Percentiles rank a stretch among this genome's conserved stretches.
phyloP scores from a whole-genome alignment of 1,140 invertebrate genomes.

The Frieseomelitta varia region DNA sequence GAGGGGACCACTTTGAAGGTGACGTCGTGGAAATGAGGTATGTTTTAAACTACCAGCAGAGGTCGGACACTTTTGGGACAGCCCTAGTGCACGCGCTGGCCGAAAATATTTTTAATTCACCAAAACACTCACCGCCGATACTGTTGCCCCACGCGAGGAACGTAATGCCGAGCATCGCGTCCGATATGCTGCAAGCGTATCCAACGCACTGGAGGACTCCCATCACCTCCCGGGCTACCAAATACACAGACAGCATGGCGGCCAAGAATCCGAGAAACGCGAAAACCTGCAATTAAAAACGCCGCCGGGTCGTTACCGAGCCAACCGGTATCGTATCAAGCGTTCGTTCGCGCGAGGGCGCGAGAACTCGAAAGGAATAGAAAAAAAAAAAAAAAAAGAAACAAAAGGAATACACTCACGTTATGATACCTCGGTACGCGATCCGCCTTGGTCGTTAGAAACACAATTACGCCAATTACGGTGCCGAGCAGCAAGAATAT shows the following conservation, averaged over 20 bases:
- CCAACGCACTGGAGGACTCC: constrained; percentile 85
- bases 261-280: constrained; percentile 86
- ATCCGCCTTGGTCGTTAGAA: constrained; percentile 67
- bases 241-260: constrained; percentile 87
- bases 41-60: too few relatives aligned
- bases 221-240: constrained; percentile 87
- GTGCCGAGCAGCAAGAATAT: constrained; percentile 61
- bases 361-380: background rate
- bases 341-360: too few relatives aligned
- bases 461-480: constrained; percentile 65
- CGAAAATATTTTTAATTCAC: too few relatives aligned
- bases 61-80: too few relatives aligned
- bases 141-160: constrained; percentile 89
- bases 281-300: constrained; percentile 81
- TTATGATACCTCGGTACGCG: constrained; percentile 73
- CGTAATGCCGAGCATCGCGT: constrained; percentile 87
- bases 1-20: too few relatives aligned
- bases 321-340: background rate
- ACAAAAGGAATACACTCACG: constrained; percentile 68
- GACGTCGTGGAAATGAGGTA: too few relatives aligned
- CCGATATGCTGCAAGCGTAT: constrained; percentile 84
- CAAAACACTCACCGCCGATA: constrained; percentile 83
- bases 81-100: too few relatives aligned
- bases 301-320: background rate
- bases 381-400: background rate